phyloP scores from a whole-genome alignment of 2,113 vertebrate genomes.

The Pandion haliaetus region DNA sequence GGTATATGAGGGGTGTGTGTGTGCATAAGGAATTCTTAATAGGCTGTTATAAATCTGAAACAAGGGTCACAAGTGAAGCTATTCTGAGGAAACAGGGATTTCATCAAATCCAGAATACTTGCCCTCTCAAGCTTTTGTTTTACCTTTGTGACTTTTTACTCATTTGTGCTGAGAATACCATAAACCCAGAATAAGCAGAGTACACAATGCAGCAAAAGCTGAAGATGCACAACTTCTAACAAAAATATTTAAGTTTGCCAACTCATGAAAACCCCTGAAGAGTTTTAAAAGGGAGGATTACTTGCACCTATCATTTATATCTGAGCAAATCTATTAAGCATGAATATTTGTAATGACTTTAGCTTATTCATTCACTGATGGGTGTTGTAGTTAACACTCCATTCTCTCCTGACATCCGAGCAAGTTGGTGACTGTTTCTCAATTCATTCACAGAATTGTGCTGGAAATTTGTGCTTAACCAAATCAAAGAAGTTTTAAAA shows the following conservation, averaged over 20 bases:
- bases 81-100: neutral
- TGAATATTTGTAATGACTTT: neutral
- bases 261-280: neutral
- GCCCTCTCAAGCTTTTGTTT: neutral
- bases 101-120: neutral
- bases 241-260: neutral
- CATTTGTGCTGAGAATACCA: neutral
- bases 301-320: too few relatives aligned
- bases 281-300: neutral
- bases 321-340: neutral
- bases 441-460: neutral
- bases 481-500: neutral
- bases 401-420: neutral
- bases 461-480: neutral
- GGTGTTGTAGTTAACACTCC: neutral
- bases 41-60: neutral
- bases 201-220: neutral
- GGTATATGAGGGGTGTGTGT: rapidly evolving
- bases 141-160: neutral
- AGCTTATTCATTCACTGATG: neutral
- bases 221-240: neutral
- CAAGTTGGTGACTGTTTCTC: neutral
- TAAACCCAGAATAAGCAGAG: neutral
- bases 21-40: neutral
- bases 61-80: neutral